Evolutionary conservation across 2,888 invertebrate species (phyloP), one percentile per base, ranked within the genome.

Genomic region (Neocrepidodera transversa): DNA sequence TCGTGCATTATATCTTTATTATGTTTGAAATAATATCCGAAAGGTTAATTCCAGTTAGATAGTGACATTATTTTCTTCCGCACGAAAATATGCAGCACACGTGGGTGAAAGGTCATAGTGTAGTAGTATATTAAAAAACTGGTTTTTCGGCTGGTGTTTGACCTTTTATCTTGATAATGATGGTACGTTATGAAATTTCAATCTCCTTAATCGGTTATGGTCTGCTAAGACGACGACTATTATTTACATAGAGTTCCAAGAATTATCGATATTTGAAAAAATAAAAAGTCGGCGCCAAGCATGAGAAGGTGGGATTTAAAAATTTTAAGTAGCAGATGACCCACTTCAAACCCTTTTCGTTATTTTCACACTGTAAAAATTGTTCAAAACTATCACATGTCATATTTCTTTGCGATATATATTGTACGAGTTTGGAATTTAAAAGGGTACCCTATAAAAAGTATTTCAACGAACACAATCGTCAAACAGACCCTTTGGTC

Each of bases 381-480:
- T n/a, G n/a, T n/a, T n/a, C n/a, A n/a, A n/a, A n/a, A n/a, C n/a
- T n/a, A n/a, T n/a, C n/a, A n/a, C n/a, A n/a, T n/a, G n/a, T n/a
- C n/a, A n/a, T n/a, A n/a, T n/a, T n/a, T n/a, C n/a, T n/a, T n/a
- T n/a, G n/a, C n/a, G n/a, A n/a, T n/a, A n/a, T n/a, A n/a, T n/a
- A n/a, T 43, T 43, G 4, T 43, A 13, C 38, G 35, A 11, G 50
- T 23, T 38, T 20, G 13, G 18, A 20, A 28, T 51, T 38, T 14
- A 40, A 51, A 51, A 51, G 40, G 23, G 13, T 40, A 40, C 40
- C 51, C 51, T 51, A 49, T 35, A 51, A 51, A 50, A 50, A 23
- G 11, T 50, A 47, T 47, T 50, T 50, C 13, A 26, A 51, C 23
- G 14, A 38, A 51, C 23, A 40, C 11, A 51, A 48, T 55, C 14